Evolutionary conservation across 92 coral and sea anemone genomes (phyloP), one percentile per base, ranked within the genome.

Genomic region (Epizoanthus scotinus): DNA sequence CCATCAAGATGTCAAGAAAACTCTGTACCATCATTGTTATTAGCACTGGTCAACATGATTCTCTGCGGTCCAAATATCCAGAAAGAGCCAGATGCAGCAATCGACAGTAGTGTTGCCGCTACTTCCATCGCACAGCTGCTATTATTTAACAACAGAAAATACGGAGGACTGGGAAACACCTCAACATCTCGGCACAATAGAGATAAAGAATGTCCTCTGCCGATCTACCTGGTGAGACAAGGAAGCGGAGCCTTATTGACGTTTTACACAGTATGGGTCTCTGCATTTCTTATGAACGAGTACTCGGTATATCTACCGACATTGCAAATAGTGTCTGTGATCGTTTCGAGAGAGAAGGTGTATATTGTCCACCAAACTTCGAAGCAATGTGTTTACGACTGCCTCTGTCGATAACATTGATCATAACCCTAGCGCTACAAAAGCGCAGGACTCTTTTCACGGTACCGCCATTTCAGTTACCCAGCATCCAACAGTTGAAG

Each of bases 331-430:
- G 64, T 68, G 88, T 85, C 79, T 67, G 78, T 58, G 56, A 50
- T 49, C 88, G 73, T 66, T 85, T 78, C 78, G 78, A 71, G 57
- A 60, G 54, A 55, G 84, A 84, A 52, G 63, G 68, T 66, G 88
- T 84, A 34, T 84, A 78, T 38, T 84, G 88, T 81, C 86, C 86
- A 52, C 84, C 84, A 75, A 78, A 67, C 73, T 68, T 71, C 71
- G 79, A 31, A 70, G 67, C 27, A 63, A 73, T 22, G 67, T 84
- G 21, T 67, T 84, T 73, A 84, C 88, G 69, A 77, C 88, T 75
- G 79, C 54, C 53, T 80, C 83, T 25, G 84, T 78, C 22, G 84
- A 84, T 78, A 84, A 84, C 70, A 84, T 84, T 10, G 87, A 84
- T 57, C 84, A 84, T 71, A 84, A 84, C 68, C 88, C 88, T 20